Evolutionary conservation across 2,888 invertebrate genomes (phyloP).

Genomic region (Chamaedrilus cognettii): DNA sequence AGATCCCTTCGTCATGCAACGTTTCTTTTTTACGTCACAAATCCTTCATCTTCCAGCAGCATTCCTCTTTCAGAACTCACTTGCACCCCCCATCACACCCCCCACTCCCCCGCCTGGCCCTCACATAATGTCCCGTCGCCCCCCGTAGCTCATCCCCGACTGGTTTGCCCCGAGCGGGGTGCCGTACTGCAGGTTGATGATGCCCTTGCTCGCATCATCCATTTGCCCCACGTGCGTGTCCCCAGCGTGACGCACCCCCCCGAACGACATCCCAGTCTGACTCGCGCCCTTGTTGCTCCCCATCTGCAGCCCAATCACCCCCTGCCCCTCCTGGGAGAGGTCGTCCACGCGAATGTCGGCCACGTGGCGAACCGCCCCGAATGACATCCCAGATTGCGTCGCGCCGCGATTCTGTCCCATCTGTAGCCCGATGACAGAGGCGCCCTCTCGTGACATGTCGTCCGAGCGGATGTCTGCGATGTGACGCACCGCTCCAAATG

Average conservation of each 20-base stretch:
- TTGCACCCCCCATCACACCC: too few species aligned
- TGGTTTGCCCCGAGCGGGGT: constrained; percentile 54
- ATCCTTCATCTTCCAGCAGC: too few species aligned
- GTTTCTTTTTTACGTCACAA: too few species aligned
- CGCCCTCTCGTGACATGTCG: constrained; percentile 43
- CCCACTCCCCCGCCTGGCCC: background rate
- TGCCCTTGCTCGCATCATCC: constrained; percentile 16
- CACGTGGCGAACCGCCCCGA: constrained; percentile 50
- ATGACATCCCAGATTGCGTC: constrained; percentile 49
- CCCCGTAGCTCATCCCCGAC: constrained; percentile 53
- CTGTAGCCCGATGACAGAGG: constrained; percentile 32
- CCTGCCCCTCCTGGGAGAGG: constrained; percentile 43
- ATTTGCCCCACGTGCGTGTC: constrained; percentile 49
- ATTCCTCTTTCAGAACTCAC: too few species aligned
- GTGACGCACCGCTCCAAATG: constrained; percentile 50
- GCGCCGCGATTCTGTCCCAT: constrained; percentile 53
- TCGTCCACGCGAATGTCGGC: constrained; percentile 54
- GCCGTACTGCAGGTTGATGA: constrained; percentile 54
- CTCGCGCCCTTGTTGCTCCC: constrained; percentile 54
- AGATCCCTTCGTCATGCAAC: too few species aligned
- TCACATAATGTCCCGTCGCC: constrained; percentile 45
- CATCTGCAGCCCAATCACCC: constrained; percentile 51
- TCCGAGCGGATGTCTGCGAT: constrained; percentile 54
- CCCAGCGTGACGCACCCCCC: constrained; percentile 51
- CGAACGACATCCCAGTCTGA: constrained; percentile 52